Base-by-base conservation (phyloP, 2,797 vertebrate genomes). In the Hoplostethus mediterraneus region DNA sequence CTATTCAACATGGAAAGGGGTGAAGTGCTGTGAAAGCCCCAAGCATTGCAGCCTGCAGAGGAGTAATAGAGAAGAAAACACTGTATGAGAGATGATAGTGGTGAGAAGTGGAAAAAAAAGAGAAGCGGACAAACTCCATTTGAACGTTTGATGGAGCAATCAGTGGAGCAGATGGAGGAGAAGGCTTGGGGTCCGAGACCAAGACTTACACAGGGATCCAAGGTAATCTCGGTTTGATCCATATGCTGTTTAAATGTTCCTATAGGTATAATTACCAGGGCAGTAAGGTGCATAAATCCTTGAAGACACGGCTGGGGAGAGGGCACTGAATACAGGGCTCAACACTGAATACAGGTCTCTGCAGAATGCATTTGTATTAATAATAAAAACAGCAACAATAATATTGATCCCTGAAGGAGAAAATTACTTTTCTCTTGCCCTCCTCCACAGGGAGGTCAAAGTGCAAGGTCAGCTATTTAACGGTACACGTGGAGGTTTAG, bases 1-100 rank as follows among this genome's bases (percentile, higher is more conserved):
- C 75, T 78, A 80, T 82, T 58, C 71, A 64, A 77, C 79, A 83
- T 36, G 54, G 17, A 38, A 17, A 58, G 11, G 51, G 74, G 53
- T 77, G 85, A 87, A 86, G 73, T 73, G 74, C 68, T 61, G 72
- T 58, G 77, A 82, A 87, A 83, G 77, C 82, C 71, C 59, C 71
- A 83, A 82, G 62, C 80, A 49, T 28, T 16, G 67, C 38, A 40
- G 79, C 58, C 11, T 51, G 64, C 53, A 71, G 67, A 42, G 47
- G 80, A 77, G 55, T n/a, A 68, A 44, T 60, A 28, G 38, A 13
- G 47, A 63, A 53, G 61, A 65, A 67, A 64, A 59, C 65, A 38
- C 17, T 53, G 62, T 52, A 38, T 49, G 38, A 60, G 73, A 57
- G 56, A 21, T 47, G 5, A 83, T 45, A 44, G 45, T 30, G 45